A percentile compares a stretch with the other conserved stretches of the same genome.
phyloP scores from a whole-genome alignment of 2,888 invertebrate species.

The Rhogogaster chlorosoma region DNA sequence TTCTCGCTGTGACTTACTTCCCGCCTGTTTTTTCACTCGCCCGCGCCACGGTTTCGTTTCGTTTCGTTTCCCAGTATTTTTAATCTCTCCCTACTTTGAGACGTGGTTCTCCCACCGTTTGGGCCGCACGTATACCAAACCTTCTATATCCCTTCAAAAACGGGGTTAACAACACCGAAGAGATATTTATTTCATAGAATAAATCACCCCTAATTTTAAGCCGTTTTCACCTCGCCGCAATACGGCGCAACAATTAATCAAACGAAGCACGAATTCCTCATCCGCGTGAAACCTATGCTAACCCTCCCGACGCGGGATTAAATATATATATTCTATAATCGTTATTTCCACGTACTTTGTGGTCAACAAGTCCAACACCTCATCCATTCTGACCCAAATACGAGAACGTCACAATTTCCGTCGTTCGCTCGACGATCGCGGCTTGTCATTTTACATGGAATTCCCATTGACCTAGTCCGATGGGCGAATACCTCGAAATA shows the following conservation, averaged over 20 bases:
- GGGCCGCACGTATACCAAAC: constrained; percentile 20
- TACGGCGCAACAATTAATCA: constrained; percentile 33
- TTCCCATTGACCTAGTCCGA: constrained; percentile 26
- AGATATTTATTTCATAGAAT: constrained; percentile 40
- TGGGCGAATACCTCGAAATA: background rate
- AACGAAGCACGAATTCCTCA: background rate
- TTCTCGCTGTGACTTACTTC: constrained; percentile 48
- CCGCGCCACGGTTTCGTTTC: background rate
- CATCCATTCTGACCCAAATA: constrained; percentile 36
- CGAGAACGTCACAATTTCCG: background rate
- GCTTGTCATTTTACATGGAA: constrained; percentile 13
- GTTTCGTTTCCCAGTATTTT: constrained; percentile 36
- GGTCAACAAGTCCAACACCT: background rate
- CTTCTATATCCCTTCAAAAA: constrained; percentile 52
- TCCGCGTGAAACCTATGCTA: background rate
- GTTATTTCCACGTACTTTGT: background rate
- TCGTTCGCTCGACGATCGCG: background rate
- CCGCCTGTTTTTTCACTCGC: constrained; percentile 9
- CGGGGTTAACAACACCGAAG: constrained; percentile 50
- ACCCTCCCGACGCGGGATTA: background rate
- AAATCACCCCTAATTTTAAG: constrained; percentile 25
- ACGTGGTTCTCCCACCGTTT: constrained; percentile 25
- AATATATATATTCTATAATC: background rate
- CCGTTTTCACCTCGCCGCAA: constrained; percentile 18
- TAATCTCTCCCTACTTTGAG: constrained; percentile 40